Evolutionary conservation across 2,113 vertebrate genomes (phyloP).

Genomic region (Macquaria australasica): DNA sequence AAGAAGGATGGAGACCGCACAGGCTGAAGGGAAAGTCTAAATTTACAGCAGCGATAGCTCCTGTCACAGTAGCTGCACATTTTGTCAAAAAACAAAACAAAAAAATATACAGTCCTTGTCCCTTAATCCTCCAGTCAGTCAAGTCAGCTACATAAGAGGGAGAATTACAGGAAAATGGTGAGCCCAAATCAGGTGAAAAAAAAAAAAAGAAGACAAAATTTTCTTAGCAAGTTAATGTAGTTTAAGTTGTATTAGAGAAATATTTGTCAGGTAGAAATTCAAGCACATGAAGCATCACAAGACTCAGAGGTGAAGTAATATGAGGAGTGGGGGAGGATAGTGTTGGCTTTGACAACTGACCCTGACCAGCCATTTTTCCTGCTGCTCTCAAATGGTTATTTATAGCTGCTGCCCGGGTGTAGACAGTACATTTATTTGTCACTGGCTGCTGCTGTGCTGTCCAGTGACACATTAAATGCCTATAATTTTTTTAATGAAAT

Average conservation of each 20-base stretch:
- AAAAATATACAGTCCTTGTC: not conserved
- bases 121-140: not conserved
- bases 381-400: constrained; percentile 70
- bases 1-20: constrained; percentile 36
- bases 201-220: not conserved
- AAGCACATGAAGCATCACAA: constrained; percentile 48
- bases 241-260: constrained; percentile 19
- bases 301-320: constrained; percentile 64
- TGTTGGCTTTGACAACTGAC: constrained; percentile 66
- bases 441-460: constrained; percentile 24
- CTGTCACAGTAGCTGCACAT: constrained; percentile 14
- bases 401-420: constrained; percentile 62
- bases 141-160: not conserved
- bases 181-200: not conserved
- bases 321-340: constrained; percentile 48
- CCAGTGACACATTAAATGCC: constrained; percentile 27
- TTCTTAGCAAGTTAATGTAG: not conserved
- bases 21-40: constrained; percentile 42
- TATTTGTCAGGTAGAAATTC: constrained; percentile 37
- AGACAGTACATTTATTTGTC: constrained; percentile 46
- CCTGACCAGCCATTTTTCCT: constrained; percentile 59
- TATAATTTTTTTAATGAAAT: not conserved
- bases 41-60: constrained; percentile 15
- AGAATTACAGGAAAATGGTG: not conserved
- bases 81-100: constrained; percentile 13